Conservation (phyloP, 2,888 invertebrate genomes). For the Leucophora obtusa region DNA sequence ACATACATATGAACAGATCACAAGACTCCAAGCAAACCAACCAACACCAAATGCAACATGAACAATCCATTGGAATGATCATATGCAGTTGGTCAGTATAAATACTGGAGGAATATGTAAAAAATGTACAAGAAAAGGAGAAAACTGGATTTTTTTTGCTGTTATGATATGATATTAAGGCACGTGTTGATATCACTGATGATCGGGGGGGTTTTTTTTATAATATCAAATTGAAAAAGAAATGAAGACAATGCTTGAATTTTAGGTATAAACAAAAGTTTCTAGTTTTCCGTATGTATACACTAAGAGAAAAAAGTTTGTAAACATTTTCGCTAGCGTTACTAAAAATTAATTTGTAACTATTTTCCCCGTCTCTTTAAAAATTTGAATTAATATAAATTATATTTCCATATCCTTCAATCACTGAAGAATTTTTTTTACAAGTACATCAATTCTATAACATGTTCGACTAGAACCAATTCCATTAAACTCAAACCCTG, state of each 20-base stretch:
- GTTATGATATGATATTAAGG: conserved; percentile 42
- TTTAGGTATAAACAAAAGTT: not conserved
- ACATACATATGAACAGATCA: conserved; percentile 4
- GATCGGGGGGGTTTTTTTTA: conserved; percentile 33
- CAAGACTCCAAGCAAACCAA: not conserved
- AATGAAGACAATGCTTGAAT: conserved; percentile 21
- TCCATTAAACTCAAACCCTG: too few species aligned
- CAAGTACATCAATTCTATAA: too few species aligned
- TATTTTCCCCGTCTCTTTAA: too few species aligned
- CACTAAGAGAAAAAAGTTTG: too few species aligned
- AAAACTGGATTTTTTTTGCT: conserved; percentile 53
- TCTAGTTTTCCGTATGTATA: too few species aligned
- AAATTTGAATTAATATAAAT: too few species aligned
- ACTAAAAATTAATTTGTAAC: too few species aligned
- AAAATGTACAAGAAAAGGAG: not conserved
- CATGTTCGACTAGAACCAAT: too few species aligned
- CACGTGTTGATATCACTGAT: conserved; percentile 64
- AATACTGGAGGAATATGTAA: not conserved
- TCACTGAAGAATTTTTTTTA: too few species aligned
- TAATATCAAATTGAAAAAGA: conserved; percentile 32
- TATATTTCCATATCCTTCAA: too few species aligned
- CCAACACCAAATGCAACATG: conserved; percentile 1
- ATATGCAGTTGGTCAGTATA: conserved; percentile 10
- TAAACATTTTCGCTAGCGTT: too few species aligned
- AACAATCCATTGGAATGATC: conserved; percentile 23